Base-by-base conservation (phyloP, 2,888 invertebrate species). In the Drosophila basisetae region DNA sequence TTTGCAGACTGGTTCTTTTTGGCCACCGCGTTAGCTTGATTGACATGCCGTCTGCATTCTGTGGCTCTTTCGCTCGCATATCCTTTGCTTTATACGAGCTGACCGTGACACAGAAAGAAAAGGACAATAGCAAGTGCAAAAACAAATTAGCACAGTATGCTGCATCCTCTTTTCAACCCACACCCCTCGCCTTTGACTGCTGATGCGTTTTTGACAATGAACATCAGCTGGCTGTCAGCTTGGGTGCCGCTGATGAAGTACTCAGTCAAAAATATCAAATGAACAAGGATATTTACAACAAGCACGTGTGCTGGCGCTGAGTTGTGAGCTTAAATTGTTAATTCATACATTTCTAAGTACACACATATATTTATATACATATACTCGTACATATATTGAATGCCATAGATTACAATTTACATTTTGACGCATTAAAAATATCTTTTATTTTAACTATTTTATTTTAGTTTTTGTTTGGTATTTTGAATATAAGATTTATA, bases 201-300 rank as follows among this genome's bases (percentile, higher is more conserved):
- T 78, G 73, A 88, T 88, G 79, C 73, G 70, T 88, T 89, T 84
- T 79, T 88, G 84, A 89, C 86, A 83, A 81, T 85, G 86, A 85
- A 81, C 89, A 76, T 75, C 89, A 83, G 73, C 72, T 75, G 79
- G 52, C 69, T 78, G 78, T 76, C 83, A 83, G 62, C 37, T 49
- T 49, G 37, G 47, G 50, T 66, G 62, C 31, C 55, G 53, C 47
- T 62, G 76, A 54, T 55, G 72, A 59, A 65, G 50, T 58, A 35
- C 66, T 64, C 72, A 61, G 56, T 49, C 59, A 49, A 54, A 67
- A 33, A 52, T 30, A 47, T 56, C 28, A 55, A 41, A 55, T 37
- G 30, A 37, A 43, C 33, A 49, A 22, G 49, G 16, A 25, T 49
- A 30, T 39, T 11, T 37, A 37, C 18, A 30, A 22, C 41, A 39